Evolutionary conservation across 2,888 invertebrate species (phyloP).

Genomic region (Brachypalpus laphriformis): DNA sequence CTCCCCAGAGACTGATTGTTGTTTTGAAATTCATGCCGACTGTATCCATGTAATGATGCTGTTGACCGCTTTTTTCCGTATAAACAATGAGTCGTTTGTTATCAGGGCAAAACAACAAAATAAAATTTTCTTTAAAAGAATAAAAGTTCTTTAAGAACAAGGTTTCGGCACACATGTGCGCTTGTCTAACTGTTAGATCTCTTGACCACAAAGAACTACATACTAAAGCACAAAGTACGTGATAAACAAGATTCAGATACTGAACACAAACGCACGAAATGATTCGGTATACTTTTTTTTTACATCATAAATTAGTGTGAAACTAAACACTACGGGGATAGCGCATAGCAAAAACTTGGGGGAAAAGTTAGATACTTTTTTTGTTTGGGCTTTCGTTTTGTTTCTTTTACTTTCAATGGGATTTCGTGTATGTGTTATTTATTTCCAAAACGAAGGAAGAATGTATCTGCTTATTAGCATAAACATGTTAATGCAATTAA

Average conservation of each 20-base stretch:
- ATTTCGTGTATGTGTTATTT: constrained; percentile 16
- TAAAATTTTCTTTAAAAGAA: neutral
- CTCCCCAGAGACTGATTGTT: neutral
- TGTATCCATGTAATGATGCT: neutral
- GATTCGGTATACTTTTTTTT: constrained; percentile 11
- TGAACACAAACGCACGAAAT: neutral
- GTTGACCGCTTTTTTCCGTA: constrained; percentile 21
- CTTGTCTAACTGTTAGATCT: neutral
- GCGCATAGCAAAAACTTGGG: neutral
- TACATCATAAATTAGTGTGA: constrained; percentile 44
- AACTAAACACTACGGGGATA: constrained; percentile 19
- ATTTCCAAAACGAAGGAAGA: neutral
- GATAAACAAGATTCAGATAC: constrained; percentile 42
- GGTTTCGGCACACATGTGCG: constrained; percentile 1
- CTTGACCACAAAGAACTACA: constrained; percentile 49
- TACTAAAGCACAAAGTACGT: neutral
- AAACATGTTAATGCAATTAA: constrained; percentile 64
- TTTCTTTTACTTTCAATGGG: constrained; percentile 6
- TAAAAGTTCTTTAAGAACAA: constrained; percentile 28
- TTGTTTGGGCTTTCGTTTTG: neutral
- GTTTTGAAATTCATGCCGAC: neutral
- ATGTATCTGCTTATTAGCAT: constrained; percentile 54
- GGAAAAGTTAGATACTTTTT: constrained; percentile 2
- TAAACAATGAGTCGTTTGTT: constrained; percentile 60
- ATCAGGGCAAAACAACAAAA: neutral